Percentiles rank a stretch among this genome's conserved stretches.
Conservation (phyloP, 2,797 vertebrate genomes). For the Sphenopsis melanotis region DNA sequence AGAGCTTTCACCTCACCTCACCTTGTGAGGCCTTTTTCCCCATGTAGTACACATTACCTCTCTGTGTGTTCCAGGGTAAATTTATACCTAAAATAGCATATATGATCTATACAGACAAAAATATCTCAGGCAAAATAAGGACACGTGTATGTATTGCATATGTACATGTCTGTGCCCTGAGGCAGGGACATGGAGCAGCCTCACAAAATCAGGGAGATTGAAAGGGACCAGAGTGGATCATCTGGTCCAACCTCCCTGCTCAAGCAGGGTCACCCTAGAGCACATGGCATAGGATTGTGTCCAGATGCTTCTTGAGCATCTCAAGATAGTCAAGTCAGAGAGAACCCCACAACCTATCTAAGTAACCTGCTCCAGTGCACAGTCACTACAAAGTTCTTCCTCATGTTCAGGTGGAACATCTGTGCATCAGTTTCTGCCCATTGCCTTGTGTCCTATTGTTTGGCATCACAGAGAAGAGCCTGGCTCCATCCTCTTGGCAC, state of each 20-base stretch:
- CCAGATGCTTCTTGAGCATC: not conserved
- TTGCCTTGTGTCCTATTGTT: not conserved
- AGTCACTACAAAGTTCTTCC: not conserved
- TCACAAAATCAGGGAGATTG: not conserved
- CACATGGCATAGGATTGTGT: fast-evolving
- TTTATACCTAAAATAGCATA: not conserved
- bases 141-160: fast-evolving
- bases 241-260: not conserved
- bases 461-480: not conserved
- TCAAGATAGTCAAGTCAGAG: not conserved
- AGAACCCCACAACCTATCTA: not conserved
- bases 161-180: too few relatives aligned
- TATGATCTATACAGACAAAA: not conserved
- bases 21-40: not conserved
- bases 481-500: too few relatives aligned
- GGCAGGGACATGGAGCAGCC: not conserved
- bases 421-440: fast-evolving
- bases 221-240: not conserved
- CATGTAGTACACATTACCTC: too few relatives aligned
- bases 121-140: not conserved
- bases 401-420: not conserved
- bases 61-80: not conserved
- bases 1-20: not conserved
- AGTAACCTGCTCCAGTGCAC: not conserved
- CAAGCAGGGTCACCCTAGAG: not conserved